phyloP scores from a whole-genome alignment of 2,113 vertebrate species.

The Petroica traversi region DNA sequence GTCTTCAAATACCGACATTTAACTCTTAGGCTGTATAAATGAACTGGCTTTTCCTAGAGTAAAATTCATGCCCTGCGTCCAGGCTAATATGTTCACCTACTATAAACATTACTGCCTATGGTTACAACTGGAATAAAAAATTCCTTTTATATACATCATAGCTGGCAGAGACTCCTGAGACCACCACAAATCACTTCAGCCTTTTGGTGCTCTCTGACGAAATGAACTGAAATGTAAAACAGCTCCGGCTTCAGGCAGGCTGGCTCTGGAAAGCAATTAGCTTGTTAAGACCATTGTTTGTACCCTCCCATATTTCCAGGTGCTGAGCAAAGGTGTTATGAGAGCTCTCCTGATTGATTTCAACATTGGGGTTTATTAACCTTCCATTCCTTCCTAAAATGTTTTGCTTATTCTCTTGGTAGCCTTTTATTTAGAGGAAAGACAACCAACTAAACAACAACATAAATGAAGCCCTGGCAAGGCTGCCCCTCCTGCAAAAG shows the following conservation, averaged over 20 bases:
- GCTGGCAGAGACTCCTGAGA: slow-evolving; percentile 66
- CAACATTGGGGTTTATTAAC: slow-evolving; percentile 24
- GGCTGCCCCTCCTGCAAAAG: background rate
- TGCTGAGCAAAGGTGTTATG: slow-evolving; percentile 18
- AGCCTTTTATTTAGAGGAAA: slow-evolving; percentile 31
- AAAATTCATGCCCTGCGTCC: slow-evolving; percentile 74
- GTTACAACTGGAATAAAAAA: slow-evolving; percentile 75
- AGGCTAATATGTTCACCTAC: slow-evolving; percentile 72
- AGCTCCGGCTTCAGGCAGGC: background rate
- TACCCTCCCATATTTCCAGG: slow-evolving; percentile 41
- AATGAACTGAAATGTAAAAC: slow-evolving; percentile 65
- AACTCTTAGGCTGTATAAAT: slow-evolving; percentile 73
- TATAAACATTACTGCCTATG: slow-evolving; percentile 75
- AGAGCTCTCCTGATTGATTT: slow-evolving; percentile 41
- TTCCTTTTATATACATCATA: slow-evolving; percentile 73
- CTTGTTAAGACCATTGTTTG: slow-evolving; percentile 58
- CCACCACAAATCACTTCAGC: slow-evolving; percentile 67
- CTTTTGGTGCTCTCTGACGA: slow-evolving; percentile 56
- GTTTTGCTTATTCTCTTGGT: background rate
- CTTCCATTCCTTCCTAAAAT: slow-evolving; percentile 4
- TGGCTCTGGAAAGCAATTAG: slow-evolving; percentile 61
- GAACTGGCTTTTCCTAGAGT: slow-evolving; percentile 68
- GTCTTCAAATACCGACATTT: slow-evolving; percentile 72
- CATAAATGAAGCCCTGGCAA: background rate
- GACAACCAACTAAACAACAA: background rate